A percentile compares a stretch with the other conserved stretches of the same genome.
phyloP scores from a whole-genome alignment of 2,888 invertebrate genomes.

The Onthophagus sagittarius region DNA sequence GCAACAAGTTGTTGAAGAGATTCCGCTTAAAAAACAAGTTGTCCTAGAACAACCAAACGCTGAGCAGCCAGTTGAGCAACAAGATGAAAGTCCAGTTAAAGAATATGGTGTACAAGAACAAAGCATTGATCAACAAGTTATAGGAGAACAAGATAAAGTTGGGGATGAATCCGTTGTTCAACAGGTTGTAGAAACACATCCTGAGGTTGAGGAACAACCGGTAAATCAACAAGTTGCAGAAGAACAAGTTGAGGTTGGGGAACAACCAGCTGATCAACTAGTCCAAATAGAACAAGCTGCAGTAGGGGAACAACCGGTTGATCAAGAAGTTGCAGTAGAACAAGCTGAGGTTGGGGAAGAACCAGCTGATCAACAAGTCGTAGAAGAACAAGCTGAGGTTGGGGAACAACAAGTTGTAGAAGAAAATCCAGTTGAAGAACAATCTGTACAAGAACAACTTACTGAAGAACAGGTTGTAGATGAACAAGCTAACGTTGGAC shows the following conservation, averaged over 20 bases:
- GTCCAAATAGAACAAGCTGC: not conserved
- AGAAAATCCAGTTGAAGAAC: not conserved
- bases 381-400: not conserved
- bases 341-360: not conserved
- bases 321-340: not conserved
- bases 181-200: not conserved
- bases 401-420: not conserved
- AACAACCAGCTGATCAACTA: not conserved
- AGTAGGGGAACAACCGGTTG: not conserved
- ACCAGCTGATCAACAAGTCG: not conserved
- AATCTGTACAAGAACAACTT: not conserved
- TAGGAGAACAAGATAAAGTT: not conserved
- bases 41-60: not conserved
- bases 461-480: not conserved
- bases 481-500: not conserved
- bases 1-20: not conserved
- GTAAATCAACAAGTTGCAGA: not conserved
- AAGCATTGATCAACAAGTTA: not conserved
- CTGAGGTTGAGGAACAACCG: not conserved
- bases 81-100: not conserved
- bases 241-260: not conserved
- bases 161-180: not conserved
- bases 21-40: not conserved
- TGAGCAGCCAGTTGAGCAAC: not conserved
- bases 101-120: too few relatives aligned